Conservation (phyloP, 1,140 invertebrate species). For the Bacillus rossius region DNA sequence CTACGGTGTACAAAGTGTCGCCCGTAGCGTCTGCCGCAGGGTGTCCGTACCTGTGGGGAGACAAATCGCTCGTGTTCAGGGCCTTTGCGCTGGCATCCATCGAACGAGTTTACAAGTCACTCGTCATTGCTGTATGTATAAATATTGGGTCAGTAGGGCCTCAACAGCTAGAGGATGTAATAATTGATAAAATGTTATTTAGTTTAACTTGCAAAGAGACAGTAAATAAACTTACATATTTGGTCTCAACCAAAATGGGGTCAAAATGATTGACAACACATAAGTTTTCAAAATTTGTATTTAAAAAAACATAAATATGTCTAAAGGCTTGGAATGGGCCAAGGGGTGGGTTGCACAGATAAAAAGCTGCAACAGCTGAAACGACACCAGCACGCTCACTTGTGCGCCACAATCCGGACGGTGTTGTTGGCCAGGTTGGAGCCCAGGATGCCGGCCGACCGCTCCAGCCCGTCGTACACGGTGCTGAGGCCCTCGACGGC, state of each 20-base stretch:
- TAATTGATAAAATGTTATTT: neutral
- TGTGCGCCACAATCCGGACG: conserved; percentile 61
- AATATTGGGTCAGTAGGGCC: neutral
- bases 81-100: no score
- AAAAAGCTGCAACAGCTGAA: neutral
- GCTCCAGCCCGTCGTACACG: conserved; percentile 59
- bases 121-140: no score
- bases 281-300: no score
- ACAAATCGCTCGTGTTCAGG: no score
- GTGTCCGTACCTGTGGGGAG: conserved; percentile 59
- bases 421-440: conserved; percentile 60
- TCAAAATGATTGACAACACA: no score
- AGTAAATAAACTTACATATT: neutral
- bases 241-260: no score
- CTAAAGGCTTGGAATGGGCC: no score
- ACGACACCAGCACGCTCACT: conserved; percentile 42
- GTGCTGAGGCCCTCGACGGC: conserved; percentile 62
- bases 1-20: conserved; percentile 54
- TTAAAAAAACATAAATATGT: no score
- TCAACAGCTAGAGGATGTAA: neutral
- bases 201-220: neutral
- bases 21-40: conserved; percentile 51
- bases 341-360: no score
- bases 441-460: conserved; percentile 57
- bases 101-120: no score